These are phyloP conservation scores for Otus sunia DNA, from an alignment of 2,113 vertebrate genomes.

Conservation along the genomic window DNA sequence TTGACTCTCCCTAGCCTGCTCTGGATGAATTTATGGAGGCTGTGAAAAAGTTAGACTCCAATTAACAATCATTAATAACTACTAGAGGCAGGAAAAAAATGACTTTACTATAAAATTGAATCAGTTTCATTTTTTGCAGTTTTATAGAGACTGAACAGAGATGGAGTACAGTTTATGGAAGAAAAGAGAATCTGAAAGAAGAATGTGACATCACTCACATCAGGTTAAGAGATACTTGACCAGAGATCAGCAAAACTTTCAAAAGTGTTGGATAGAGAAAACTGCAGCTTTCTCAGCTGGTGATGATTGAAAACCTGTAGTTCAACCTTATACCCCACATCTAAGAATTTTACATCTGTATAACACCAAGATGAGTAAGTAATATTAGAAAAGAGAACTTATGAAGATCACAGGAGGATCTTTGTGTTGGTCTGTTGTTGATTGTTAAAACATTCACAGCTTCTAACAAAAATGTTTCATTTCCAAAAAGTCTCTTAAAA, in stretches of 20 bases:
- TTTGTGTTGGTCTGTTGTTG: background rate
- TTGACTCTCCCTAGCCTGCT: background rate
- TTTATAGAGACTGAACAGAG: background rate
- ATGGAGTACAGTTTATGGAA: background rate
- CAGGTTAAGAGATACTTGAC: background rate
- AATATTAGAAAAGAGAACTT: background rate
- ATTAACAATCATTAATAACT: background rate
- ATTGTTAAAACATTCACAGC: background rate
- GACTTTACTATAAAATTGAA: background rate
- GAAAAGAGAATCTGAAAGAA: background rate
- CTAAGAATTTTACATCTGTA: background rate
- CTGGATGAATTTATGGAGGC: background rate
- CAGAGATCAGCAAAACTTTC: slow-evolving; percentile 30
- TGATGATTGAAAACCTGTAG: background rate
- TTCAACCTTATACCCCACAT: slow-evolving; percentile 6
- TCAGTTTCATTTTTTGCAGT: background rate
- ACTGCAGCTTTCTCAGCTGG: slow-evolving; percentile 26
- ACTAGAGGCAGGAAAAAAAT: background rate
- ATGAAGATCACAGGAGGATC: background rate
- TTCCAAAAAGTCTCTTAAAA: background rate
- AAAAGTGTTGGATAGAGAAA: background rate
- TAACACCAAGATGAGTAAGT: background rate
- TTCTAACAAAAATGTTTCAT: background rate
- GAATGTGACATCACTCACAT: background rate
- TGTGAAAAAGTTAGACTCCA: background rate